phyloP scores from a whole-genome alignment of 2,797 vertebrate genomes.

The Cossypha dichroa region DNA sequence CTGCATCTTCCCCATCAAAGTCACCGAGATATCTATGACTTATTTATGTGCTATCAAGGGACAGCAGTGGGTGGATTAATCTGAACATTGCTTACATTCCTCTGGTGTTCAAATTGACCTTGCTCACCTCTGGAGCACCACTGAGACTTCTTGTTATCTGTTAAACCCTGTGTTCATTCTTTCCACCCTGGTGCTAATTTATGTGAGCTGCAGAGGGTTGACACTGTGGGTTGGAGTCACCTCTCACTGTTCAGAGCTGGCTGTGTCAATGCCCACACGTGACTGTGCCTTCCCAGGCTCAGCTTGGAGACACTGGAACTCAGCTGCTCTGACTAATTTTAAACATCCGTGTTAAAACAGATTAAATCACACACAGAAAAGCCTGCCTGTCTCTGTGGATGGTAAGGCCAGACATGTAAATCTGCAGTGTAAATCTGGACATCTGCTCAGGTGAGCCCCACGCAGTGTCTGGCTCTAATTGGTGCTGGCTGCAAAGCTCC shows the following conservation, averaged over 20 bases:
- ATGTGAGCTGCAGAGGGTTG: neutral
- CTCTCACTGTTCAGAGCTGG: neutral
- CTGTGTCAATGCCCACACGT: fast-evolving
- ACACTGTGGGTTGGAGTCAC: neutral
- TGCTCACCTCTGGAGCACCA: neutral
- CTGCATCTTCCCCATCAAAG: neutral
- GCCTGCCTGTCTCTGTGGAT: neutral
- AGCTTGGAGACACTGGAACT: neutral
- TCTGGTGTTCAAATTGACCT: neutral
- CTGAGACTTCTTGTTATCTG: neutral
- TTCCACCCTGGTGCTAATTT: neutral
- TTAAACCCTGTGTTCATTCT: neutral
- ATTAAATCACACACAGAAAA: neutral
- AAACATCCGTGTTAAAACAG: neutral
- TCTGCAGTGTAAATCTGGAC: neutral
- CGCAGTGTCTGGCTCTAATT: neutral
- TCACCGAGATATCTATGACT: neutral
- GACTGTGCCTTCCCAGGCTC: neutral
- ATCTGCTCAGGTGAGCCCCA: neutral
- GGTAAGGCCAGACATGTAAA: neutral
- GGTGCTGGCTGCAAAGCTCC: neutral
- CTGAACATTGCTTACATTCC: neutral
- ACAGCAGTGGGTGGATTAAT: neutral
- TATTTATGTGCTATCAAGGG: neutral
- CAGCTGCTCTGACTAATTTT: neutral